Evolutionary conservation across 2,888 invertebrate species (phyloP), one percentile per base, ranked within the genome.

Genomic region (Ecdyonurus torrentis): DNA sequence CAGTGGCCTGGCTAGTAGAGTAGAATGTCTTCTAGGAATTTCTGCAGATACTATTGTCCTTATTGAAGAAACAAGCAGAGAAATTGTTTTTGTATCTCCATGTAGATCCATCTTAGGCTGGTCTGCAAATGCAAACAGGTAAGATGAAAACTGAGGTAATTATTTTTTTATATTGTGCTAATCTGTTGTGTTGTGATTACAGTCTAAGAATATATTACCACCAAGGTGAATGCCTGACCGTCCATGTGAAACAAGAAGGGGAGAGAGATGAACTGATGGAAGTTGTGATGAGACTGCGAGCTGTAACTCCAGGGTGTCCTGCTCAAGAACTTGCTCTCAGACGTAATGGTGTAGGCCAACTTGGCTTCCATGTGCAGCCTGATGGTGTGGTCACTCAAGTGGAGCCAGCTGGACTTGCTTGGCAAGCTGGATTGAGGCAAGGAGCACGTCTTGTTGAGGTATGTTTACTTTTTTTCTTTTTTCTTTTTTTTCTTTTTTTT

Each of bases 381-480:
- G 94, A 94, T 74, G 96, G 96, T 2, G 84, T 96, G 23, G 92
- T 96, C 25, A 94, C 94, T 2, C 89, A 93, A 70, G 93, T 95
- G n/a, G 94, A 94, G 73, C 80, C 78, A 69, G 77, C 81, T 72
- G 84, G 83, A 24, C 77, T 78, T 50, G 87, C 89, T 25, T 85
- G 85, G 76, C 83, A 85, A 64, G 89, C 91, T 1, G 96, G 95
- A n/a, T 79, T 97, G 59, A 78, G 90, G 59, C 91, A 91, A 73
- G 93, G 93, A 64, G 90, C 90, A 61, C 82, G 95, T 19, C 80
- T 97, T 66, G 91, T 96, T 1, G 95, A 97, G 74, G 78, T 78
- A 66, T 22, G 15, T 55, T 64, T 52, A 55, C 20, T 60, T 25
- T 58, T 58, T 62, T 61, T 23, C n/a, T 63, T n/a, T n/a, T n/a